phyloP scores from a whole-genome alignment of 2,113 vertebrate genomes.

The Bostrychus sinensis region DNA sequence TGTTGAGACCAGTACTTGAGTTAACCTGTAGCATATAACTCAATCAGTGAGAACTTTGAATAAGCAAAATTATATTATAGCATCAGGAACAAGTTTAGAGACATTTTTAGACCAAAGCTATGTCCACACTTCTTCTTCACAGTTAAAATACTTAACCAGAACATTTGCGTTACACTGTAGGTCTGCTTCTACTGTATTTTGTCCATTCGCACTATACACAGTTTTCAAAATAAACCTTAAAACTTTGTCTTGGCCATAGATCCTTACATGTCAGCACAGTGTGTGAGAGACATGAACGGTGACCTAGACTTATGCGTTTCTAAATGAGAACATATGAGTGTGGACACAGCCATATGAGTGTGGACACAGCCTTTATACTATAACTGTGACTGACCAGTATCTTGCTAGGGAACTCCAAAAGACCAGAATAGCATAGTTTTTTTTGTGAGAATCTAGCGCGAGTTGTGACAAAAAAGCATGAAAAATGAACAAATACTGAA shows the following conservation, averaged over 20 bases:
- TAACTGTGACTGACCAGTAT: not conserved
- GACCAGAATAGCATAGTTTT: too few species aligned
- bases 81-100: slow-evolving; percentile 60
- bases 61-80: slow-evolving; percentile 42
- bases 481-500: too few species aligned
- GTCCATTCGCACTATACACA: slow-evolving; percentile 2
- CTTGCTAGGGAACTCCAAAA: too few species aligned
- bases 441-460: too few species aligned
- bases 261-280: not conserved
- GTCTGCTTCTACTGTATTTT: not conserved
- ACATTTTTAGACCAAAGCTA: slow-evolving; percentile 36
- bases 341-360: not conserved
- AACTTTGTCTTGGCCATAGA: slow-evolving; percentile 6
- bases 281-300: not conserved
- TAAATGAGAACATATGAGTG: slow-evolving; percentile 3
- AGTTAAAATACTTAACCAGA: not conserved
- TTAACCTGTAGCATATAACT: slow-evolving; percentile 28
- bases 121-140: not conserved
- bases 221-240: slow-evolving; percentile 3
- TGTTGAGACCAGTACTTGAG: slow-evolving; percentile 24
- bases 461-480: too few species aligned
- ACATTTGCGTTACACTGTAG: not conserved
- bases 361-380: slow-evolving; percentile 18
- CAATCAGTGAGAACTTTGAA: slow-evolving; percentile 34
- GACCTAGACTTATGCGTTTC: slow-evolving; percentile 1